phyloP scores from a whole-genome alignment of 1,140 invertebrate genomes.

The Phortica variegata region DNA sequence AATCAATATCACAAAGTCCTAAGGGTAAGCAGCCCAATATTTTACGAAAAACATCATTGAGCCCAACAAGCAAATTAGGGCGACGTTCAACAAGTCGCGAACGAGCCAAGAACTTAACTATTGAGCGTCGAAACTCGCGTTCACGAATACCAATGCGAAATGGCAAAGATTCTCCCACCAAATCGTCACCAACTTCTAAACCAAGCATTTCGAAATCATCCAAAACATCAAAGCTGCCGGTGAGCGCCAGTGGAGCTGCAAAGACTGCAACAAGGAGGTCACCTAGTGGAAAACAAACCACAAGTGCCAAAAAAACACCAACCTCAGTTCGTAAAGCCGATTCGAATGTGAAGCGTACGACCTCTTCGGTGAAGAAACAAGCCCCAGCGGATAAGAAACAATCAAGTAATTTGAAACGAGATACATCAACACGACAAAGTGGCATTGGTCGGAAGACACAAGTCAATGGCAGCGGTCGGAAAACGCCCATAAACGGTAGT shows the following conservation, averaged over 20 bases:
- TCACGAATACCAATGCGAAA: constrained; percentile 41
- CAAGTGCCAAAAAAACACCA: constrained; percentile 51
- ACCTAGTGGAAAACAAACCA: constrained; percentile 22
- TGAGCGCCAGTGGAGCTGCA: constrained; percentile 11
- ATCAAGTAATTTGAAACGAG: constrained; percentile 10
- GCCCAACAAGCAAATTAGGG: constrained; percentile 18
- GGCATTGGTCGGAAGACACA: neutral
- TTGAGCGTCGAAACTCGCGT: constrained; percentile 26
- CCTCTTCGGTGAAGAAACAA: constrained; percentile 16
- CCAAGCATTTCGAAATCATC: constrained; percentile 9
- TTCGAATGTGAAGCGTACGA: constrained; percentile 9
- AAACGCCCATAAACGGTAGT: no score
- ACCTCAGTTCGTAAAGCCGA: constrained; percentile 12
- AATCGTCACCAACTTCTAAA: constrained; percentile 17
- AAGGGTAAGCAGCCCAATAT: neutral
- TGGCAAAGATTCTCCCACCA: neutral
- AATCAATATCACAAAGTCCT: constrained; percentile 44
- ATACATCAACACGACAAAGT: constrained; percentile 25
- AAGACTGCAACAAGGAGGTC: neutral
- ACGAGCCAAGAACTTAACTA: neutral
- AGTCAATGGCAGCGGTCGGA: no score
- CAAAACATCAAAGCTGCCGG: constrained; percentile 7
- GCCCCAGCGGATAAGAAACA: constrained; percentile 2
- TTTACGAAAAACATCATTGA: constrained; percentile 33
- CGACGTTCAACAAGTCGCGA: constrained; percentile 6